A percentile compares a stretch with the other conserved stretches of the same genome.
These are phyloP conservation scores for Cryptotermes secundus DNA, from an alignment of 1,140 invertebrate genomes.

Conservation along the genomic window DNA sequence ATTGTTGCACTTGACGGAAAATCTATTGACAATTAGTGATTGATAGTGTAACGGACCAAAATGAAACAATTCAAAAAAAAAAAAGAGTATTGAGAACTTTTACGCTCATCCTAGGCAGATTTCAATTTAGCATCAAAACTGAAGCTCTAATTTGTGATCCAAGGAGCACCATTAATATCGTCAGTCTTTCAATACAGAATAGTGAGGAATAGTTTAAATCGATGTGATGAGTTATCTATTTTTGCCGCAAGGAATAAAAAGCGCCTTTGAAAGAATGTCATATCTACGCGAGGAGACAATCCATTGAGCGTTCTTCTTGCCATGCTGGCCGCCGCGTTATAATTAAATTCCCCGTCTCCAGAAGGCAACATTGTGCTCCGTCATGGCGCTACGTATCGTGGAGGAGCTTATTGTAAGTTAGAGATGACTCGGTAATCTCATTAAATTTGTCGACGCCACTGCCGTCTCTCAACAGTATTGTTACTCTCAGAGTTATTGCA, in stretches of 20 bases:
- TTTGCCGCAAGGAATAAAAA: neutral
- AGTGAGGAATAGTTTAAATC: neutral
- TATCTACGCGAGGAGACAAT: neutral
- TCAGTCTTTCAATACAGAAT: neutral
- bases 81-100: no score
- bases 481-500: neutral
- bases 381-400: neutral
- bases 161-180: no score
- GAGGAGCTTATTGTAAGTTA: neutral
- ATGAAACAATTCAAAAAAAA: no score
- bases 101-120: no score
- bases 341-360: neutral
- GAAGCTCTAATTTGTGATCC: no score
- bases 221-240: neutral
- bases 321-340: neutral
- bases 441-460: neutral
- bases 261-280: slow-evolving; percentile 13
- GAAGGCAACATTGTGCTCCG: neutral
- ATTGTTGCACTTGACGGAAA: no score
- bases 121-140: no score
- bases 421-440: neutral
- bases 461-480: neutral
- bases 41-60: no score
- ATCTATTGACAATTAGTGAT: no score
- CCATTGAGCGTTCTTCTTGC: neutral